Percentiles rank a stretch among this genome's conserved stretches.
Conservation (phyloP, 1,140 invertebrate genomes). For the Meteorus sp. region DNA sequence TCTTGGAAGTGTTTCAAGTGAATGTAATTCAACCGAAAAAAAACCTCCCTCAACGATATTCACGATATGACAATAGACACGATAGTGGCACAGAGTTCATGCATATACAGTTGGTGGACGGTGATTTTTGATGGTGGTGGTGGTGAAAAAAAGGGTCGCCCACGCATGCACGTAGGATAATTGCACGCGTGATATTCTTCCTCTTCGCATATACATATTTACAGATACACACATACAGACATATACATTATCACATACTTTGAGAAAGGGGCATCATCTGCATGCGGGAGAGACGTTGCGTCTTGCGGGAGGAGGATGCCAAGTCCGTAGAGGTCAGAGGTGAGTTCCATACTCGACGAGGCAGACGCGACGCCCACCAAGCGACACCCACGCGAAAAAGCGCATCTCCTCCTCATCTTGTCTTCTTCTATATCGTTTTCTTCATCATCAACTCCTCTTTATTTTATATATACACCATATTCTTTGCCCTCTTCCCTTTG, state of each 20-base stretch:
- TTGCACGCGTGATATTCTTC: constrained; percentile 52
- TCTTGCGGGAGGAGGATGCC: constrained; percentile 34
- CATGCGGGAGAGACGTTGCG: constrained; percentile 17
- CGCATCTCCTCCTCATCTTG: not conserved
- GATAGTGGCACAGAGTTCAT: too few relatives aligned
- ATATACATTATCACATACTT: too few relatives aligned
- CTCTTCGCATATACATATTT: constrained; percentile 20
- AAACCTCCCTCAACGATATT: not conserved
- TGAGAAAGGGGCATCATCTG: constrained; percentile 24
- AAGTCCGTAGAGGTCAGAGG: constrained; percentile 41
- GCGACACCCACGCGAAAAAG: constrained; percentile 51
- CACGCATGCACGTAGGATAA: constrained; percentile 59
- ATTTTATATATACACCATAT: constrained; percentile 32
- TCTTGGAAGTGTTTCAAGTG: too few relatives aligned
- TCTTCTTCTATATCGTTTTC: constrained; percentile 34
- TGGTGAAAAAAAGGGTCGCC: constrained; percentile 47
- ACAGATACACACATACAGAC: too few relatives aligned
- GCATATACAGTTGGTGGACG: too few relatives aligned
- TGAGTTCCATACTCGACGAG: constrained; percentile 49
- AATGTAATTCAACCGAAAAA: too few relatives aligned
- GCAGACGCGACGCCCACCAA: constrained; percentile 54
- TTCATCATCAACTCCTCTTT: constrained; percentile 27
- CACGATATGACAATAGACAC: too few relatives aligned
- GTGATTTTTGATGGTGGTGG: constrained; percentile 14
- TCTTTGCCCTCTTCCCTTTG: constrained; percentile 26